Percentiles rank a stretch among this genome's conserved stretches.
Evolutionary conservation across 2,797 vertebrate genomes (phyloP).

Genomic region (Scarus forsteni): DNA sequence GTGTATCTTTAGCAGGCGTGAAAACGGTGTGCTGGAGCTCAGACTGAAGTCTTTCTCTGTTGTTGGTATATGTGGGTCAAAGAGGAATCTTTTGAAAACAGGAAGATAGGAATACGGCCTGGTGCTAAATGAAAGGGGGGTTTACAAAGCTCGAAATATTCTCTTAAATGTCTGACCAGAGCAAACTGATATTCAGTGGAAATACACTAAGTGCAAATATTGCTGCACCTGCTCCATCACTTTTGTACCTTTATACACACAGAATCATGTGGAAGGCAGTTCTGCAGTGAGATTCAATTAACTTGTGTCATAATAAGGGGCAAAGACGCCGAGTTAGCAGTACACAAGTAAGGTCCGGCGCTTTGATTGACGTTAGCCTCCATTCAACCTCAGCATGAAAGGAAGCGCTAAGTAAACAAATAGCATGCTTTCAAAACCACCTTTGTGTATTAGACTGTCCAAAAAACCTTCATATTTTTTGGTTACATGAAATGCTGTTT

Average conservation of each 20-base stretch:
- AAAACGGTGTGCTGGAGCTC: constrained; percentile 56
- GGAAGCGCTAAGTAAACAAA: constrained; percentile 81
- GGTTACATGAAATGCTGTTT: constrained; percentile 61
- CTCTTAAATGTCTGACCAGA: constrained; percentile 83
- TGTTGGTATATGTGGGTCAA: constrained; percentile 85
- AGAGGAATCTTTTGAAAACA: constrained; percentile 87
- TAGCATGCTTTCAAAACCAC: constrained; percentile 69
- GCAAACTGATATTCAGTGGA: constrained; percentile 80
- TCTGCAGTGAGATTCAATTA: constrained; percentile 86
- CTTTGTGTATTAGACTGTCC: constrained; percentile 60
- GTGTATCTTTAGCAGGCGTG: constrained; percentile 78
- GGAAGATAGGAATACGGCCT: constrained; percentile 83
- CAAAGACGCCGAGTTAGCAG: constrained; percentile 76
- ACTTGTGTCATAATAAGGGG: constrained; percentile 86
- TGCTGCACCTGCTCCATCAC: constrained; percentile 82
- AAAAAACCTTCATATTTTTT: constrained; percentile 41
- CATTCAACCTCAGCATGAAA: constrained; percentile 80
- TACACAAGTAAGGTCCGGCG: constrained; percentile 78
- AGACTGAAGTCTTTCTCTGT: constrained; percentile 77
- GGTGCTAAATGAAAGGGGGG: constrained; percentile 77
- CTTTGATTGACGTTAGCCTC: constrained; percentile 80
- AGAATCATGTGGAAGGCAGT: constrained; percentile 79
- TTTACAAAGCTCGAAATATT: constrained; percentile 81
- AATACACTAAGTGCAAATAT: constrained; percentile 83
- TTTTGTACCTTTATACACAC: constrained; percentile 77